Base-by-base conservation (phyloP, 2,888 invertebrate species). In the Nephrocerus scutellatus region DNA sequence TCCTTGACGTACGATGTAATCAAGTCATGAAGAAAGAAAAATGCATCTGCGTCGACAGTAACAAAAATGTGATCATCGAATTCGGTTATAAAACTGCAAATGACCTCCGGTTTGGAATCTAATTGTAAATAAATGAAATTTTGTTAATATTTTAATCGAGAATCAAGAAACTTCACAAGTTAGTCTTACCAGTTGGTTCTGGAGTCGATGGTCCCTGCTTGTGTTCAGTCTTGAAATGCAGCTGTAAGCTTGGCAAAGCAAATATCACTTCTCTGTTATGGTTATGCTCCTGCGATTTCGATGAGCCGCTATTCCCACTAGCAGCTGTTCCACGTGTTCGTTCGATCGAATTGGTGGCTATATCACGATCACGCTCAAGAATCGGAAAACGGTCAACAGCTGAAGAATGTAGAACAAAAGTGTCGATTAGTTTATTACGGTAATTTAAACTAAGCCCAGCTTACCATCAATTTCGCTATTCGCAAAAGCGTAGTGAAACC, bases 51-150 rank as follows among this genome's bases (percentile, higher is more conserved):
- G 71, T 98, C 92, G 47, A 95, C 93, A 0, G 95, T 92, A 45
- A 96, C 95, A 69, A 91, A 93, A 57, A 97, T 96, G 66, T 96
- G 95, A 69, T 96, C 95, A 64, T 96, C 93, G 70, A 98, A 97
- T 70, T 97, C 95, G 3, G 96, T 96, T 44, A 96, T 91, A 68
- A 98, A 96, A 66, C 91, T 91, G 72, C 95, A 95, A 55, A 92
- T 86, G 20, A 97, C 95, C 33, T 82, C 76, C 3, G 95, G 92
- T 64, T 89, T 90, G 38, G 79, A 78, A 53, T 79, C 84, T 82
- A 55, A 13, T 56, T 56, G 44, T 41, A 30, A 30, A 24, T n/a
- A 39, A 10, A 28, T 21, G 13, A 36, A 31, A 19, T 22, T 8
- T 22, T 22, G n/a, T n/a, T n/a, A n/a, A n/a, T n/a, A n/a, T n/a